Evolutionary conservation across 2,797 vertebrate genomes (phyloP).

Genomic region (Chaetodon trifasciatus): DNA sequence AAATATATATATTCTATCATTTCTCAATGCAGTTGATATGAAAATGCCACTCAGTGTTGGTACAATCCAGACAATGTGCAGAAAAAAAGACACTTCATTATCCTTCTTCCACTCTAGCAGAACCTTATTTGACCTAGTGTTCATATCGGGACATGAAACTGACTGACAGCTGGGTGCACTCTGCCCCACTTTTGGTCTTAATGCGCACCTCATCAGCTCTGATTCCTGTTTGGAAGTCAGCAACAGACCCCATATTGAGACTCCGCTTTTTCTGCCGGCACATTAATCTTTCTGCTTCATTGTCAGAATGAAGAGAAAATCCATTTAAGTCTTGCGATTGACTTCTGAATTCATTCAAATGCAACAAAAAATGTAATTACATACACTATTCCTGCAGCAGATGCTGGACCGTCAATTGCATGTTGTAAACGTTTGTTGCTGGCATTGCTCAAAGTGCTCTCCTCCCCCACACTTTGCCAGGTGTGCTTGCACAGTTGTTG

Average conservation of each 20-base stretch:
- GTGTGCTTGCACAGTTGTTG: neutral
- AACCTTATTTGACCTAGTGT: conserved; percentile 25
- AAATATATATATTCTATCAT: neutral
- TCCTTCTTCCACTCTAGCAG: neutral
- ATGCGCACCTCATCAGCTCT: conserved; percentile 23
- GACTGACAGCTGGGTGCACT: conserved; percentile 46
- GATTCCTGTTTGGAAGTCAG: conserved; percentile 21
- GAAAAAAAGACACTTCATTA: neutral
- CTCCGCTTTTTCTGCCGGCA: neutral
- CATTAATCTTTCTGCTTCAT: neutral
- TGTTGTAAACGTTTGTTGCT: neutral
- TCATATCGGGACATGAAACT: conserved; percentile 22
- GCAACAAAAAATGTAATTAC: neutral
- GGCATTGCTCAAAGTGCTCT: neutral
- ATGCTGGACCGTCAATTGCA: neutral
- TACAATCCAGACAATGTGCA: neutral
- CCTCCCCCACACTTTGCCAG: neutral
- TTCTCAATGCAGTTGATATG: neutral
- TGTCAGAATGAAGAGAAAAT: conserved; percentile 15
- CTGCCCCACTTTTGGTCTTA: conserved; percentile 45
- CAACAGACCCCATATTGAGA: conserved; percentile 19
- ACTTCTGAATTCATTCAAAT: neutral
- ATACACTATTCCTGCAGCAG: neutral
- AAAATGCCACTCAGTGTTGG: neutral
- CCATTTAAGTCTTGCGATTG: neutral